Evolutionary conservation across 2,888 invertebrate species (phyloP), one percentile per base, ranked within the genome.

Genomic region (Hybos culiciformis): DNA sequence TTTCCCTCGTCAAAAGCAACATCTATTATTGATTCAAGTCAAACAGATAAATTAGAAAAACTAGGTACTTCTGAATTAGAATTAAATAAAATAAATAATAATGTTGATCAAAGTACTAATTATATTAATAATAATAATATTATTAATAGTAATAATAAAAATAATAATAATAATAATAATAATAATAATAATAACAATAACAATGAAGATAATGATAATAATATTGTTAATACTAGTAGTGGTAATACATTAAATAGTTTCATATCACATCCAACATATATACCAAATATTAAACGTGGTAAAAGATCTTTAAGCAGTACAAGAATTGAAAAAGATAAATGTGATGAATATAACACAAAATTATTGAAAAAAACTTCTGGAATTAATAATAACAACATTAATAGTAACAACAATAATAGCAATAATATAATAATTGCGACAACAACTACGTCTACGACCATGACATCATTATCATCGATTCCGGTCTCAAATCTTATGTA

Each of bases 221-320:
- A 26, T 45, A 26, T 9, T 45, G 40, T 7, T 44, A 43, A 41
- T n/a, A 29, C 4, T 29, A 29, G n/a, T 29, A 3, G 8, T 29
- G n/a, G 26, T 26, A 26, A 9, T 26, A 26, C 26, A 12, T 4
- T 9, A 4, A 26, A 29, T 29, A 29, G 29, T 29, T 9, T 9
- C 4, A n/a, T n/a, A n/a, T 29, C 6, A 50, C 46, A 52, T 46
- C 47, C 49, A 39, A 52, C 54, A 20, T 49, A 48, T 12, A 53
- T 54, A 39, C 53, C 53, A 19, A 51, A 47, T 34, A 45, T 53
- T 18, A 66, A 66, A 47, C 61, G 66, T 39, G 66, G 63, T 48
- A 67, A 67, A 52, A 60, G 66, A 33, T 66, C 66, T n/a, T 50
- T 67, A 8, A 67, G 66, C 52, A 66, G 64, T 44, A 65, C 66